A percentile compares a stretch with the other conserved stretches of the same genome.
phyloP scores from a whole-genome alignment of 1,140 invertebrate species.

The Drosophila elegans region DNA sequence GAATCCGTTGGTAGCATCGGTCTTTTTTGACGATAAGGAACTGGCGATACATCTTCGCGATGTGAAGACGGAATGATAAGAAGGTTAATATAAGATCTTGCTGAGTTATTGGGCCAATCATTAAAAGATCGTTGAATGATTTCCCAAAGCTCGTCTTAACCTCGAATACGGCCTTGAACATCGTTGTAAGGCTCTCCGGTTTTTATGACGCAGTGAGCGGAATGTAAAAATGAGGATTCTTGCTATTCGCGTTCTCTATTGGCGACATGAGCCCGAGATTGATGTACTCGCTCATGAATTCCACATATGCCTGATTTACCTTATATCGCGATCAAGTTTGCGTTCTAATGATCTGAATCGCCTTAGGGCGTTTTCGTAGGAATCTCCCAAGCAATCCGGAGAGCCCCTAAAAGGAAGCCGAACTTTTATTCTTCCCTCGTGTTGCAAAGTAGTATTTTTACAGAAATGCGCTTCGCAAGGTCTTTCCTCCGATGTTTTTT shows the following conservation, averaged over 20 bases:
- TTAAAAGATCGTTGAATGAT: no score
- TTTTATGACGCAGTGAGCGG: neutral
- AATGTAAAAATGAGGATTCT: neutral
- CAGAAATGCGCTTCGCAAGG: neutral
- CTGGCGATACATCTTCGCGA: no score
- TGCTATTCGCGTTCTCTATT: neutral
- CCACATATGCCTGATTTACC: no score
- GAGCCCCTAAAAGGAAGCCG: neutral
- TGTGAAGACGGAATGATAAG: no score
- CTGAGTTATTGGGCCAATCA: no score
- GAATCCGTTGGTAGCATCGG: neutral
- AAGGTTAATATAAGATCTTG: no score
- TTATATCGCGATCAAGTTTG: no score
- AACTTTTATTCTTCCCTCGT: neutral
- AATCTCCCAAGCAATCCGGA: no score
- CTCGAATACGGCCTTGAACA: neutral
- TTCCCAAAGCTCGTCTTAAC: no score
- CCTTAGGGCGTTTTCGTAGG: no score
- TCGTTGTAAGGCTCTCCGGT: neutral
- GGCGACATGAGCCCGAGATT: neutral
- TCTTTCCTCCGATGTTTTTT: neutral
- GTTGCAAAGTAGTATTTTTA: neutral
- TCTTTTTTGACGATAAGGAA: neutral
- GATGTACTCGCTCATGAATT: no score
- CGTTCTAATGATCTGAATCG: no score